Evolutionary conservation across 2,797 vertebrate species (phyloP).

Genomic region (Clamator glandarius): DNA sequence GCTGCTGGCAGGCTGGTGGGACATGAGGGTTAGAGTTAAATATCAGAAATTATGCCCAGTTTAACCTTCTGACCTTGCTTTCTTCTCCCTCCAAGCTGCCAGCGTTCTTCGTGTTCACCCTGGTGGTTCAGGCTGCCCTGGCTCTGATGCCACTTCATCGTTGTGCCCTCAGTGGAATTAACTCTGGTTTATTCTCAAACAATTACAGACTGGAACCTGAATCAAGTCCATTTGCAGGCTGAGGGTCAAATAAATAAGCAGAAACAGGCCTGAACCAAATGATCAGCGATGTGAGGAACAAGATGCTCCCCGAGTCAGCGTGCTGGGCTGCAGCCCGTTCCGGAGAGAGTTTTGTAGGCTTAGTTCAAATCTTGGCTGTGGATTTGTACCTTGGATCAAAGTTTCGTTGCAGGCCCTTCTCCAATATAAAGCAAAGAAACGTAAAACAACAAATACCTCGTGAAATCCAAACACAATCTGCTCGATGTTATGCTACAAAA

Average conservation of each 20-base stretch:
- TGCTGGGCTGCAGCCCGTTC: background rate
- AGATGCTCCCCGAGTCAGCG: background rate
- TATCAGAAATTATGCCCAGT: background rate
- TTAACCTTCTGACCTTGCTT: background rate
- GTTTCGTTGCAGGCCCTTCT: constrained; percentile 54
- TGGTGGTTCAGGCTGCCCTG: background rate
- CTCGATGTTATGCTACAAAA: constrained; percentile 59
- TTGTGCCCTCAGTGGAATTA: background rate
- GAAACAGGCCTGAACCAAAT: background rate
- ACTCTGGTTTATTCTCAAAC: background rate
- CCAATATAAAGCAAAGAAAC: constrained; percentile 60
- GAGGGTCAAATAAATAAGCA: constrained; percentile 43
- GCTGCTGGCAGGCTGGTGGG: background rate
- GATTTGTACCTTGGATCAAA: constrained; percentile 65
- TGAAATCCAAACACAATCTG: constrained; percentile 63
- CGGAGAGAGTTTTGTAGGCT: constrained; percentile 35
- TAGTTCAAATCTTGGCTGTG: constrained; percentile 56
- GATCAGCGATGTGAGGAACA: background rate
- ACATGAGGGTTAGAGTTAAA: background rate
- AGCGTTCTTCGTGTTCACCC: background rate
- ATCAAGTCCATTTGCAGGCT: background rate
- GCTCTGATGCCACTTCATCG: background rate
- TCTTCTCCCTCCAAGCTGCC: background rate
- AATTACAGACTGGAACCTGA: background rate
- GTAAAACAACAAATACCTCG: constrained; percentile 60